These are phyloP conservation scores for Callitettix versicolor DNA, from an alignment of 1,140 invertebrate genomes.

Conservation along the genomic window DNA sequence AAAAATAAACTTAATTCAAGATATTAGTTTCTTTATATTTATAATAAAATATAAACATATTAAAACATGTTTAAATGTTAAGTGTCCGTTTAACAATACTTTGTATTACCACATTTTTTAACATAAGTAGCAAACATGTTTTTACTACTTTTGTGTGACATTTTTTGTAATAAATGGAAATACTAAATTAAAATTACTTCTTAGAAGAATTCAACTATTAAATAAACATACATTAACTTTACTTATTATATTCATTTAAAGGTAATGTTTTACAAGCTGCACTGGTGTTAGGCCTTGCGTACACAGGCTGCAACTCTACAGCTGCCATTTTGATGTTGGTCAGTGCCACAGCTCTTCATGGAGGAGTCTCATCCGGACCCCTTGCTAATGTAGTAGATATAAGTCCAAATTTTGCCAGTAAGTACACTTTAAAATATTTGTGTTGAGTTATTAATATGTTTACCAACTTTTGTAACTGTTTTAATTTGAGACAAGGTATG, in stretches of 20 bases:
- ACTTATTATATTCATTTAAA: slow-evolving; percentile 24
- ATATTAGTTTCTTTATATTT: no score
- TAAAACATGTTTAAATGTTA: no score
- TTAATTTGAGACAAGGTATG: slow-evolving; percentile 28
- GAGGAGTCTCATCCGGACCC: slow-evolving; percentile 51
- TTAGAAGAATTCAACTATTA: no score
- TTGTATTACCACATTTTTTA: no score
- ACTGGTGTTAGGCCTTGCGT: slow-evolving; percentile 44
- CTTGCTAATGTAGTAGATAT: slow-evolving; percentile 52
- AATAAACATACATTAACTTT: no score
- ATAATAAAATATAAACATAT: no score
- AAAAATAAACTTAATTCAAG: no score
- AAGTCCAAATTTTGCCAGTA: slow-evolving; percentile 56
- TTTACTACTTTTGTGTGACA: no score
- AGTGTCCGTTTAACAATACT: no score
- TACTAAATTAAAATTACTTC: no score
- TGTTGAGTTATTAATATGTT: slow-evolving; percentile 26
- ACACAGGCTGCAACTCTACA: slow-evolving; percentile 48
- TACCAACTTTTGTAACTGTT: slow-evolving; percentile 26
- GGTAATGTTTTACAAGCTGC: slow-evolving; percentile 42
- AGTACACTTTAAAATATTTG: slow-evolving; percentile 26
- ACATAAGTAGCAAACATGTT: no score
- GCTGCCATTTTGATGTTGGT: slow-evolving; percentile 49
- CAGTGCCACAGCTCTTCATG: slow-evolving; percentile 46
- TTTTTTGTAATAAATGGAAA: no score